Base-by-base conservation (phyloP, 2,797 vertebrate genomes). In the Euphonia xanthogaster region DNA sequence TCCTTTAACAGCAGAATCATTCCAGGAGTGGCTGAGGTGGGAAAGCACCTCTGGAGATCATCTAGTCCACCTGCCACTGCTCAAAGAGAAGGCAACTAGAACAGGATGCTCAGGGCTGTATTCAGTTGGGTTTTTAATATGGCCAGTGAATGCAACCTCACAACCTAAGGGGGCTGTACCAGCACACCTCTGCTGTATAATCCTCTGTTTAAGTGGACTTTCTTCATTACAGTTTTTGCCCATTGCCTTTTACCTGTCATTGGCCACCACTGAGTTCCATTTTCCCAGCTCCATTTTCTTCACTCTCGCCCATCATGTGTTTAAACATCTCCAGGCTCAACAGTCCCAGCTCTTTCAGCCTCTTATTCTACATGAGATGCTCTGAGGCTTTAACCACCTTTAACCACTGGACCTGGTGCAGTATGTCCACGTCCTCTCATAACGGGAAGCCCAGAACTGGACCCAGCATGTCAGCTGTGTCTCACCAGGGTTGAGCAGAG, bases 21-120 rank as follows among this genome's bases (percentile, higher is more conserved):
- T 51, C 54, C 31, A 24, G 18, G 40, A 61, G 19, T 7, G 14
- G 20, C 28, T 67, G 40, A 77, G 45, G 48, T 68, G 10, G 21
- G 48, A 81, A 89, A 55, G 50, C 16, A 68, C 30, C 19, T 47
- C 57, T 53, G 18, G n/a, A 89, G 19, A 53, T 30, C 19, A 60
- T 9, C 45, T 42, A 58, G 62, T 61, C 15, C 7, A 71, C 10
- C 5, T 22, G 6, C 1, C 0, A 0, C 50, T 44, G 50, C 74
- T 54, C 30, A 45, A 54, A 65, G 45, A 8, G 2, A n/a, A 42
- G 10, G 7, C 7, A 81, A 40, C 42, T 51, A 15, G 7, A 67
- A 28, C 33, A 84, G 28, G 9, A 77, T n/a, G n/a, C 30, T 66
- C 53, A 86, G 14, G 22, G 14, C 31, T 81, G 9, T 8, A 11